Percentiles rank a stretch among this genome's conserved stretches.
Conservation (phyloP, 2,113 vertebrate species). For the Taxidea taxus region DNA sequence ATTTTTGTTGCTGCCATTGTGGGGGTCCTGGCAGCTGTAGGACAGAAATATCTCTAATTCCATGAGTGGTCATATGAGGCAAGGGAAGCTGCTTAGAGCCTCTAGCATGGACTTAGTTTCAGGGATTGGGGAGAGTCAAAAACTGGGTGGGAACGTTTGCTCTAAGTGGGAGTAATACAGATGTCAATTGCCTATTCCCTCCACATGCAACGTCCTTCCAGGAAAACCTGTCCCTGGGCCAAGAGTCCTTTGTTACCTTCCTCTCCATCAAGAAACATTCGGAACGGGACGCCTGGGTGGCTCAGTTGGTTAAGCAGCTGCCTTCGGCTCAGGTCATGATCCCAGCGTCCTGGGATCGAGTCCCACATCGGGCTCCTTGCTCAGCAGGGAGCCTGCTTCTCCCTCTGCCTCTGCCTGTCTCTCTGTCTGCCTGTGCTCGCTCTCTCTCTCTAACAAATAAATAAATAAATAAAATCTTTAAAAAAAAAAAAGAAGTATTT, state of each 20-base stretch:
- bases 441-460: too few species aligned
- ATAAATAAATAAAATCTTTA: too few species aligned
- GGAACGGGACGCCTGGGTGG: too few species aligned
- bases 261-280: conserved; percentile 21
- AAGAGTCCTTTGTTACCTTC: neutral
- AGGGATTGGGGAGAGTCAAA: conserved; percentile 22
- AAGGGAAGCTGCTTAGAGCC: conserved; percentile 52
- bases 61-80: conserved; percentile 29
- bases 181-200: neutral
- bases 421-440: too few species aligned
- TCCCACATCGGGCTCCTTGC: too few species aligned
- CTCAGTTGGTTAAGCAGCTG: too few species aligned
- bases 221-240: neutral
- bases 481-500: too few species aligned
- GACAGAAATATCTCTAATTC: conserved; percentile 61
- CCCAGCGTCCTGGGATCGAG: too few species aligned
- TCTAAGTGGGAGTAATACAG: neutral
- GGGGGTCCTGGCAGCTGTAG: neutral
- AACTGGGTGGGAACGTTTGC: neutral
- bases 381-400: too few species aligned
- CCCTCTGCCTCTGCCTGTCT: too few species aligned
- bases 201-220: neutral
- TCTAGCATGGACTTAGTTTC: conserved; percentile 37
- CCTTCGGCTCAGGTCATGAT: too few species aligned
- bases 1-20: conserved; percentile 17